Evolutionary conservation across 2,888 invertebrate species (phyloP).

Genomic region (Macrostomum cliftonense): DNA sequence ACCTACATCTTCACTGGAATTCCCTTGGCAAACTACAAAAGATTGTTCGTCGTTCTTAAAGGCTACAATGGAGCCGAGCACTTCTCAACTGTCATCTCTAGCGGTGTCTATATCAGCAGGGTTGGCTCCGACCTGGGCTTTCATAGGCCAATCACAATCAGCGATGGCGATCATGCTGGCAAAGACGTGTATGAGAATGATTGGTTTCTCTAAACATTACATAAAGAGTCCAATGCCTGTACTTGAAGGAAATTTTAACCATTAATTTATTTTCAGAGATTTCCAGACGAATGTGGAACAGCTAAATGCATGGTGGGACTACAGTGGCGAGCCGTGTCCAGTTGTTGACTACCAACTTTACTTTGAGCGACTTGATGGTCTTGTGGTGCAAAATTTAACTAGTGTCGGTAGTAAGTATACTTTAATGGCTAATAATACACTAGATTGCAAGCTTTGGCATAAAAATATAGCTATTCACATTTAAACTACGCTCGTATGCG

Average conservation of each 20-base stretch:
- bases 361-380: conserved; percentile 18
- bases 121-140: conserved; percentile 18
- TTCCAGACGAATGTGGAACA: conserved; percentile 16
- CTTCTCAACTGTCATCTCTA: conserved; percentile 17
- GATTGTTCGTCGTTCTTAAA: conserved; percentile 21
- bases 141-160: conserved; percentile 14
- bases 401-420: conserved; percentile 3
- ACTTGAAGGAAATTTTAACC: too few relatives aligned
- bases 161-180: conserved; percentile 15
- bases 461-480: too few relatives aligned
- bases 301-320: conserved; percentile 19
- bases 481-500: too few relatives aligned
- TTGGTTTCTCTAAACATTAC: not conserved
- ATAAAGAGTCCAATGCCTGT: not conserved
- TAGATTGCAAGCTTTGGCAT: too few relatives aligned
- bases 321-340: conserved; percentile 22
- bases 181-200: conserved; percentile 17
- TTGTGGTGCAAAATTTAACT: conserved; percentile 11
- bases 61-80: conserved; percentile 20
- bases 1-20: not conserved
- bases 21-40: not conserved
- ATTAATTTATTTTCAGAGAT: conserved; percentile 13
- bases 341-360: conserved; percentile 18
- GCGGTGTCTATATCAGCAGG: conserved; percentile 21
- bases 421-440: too few relatives aligned